Evolutionary conservation across 2,888 invertebrate species (phyloP).

Genomic region (Pelosia muscerda): DNA sequence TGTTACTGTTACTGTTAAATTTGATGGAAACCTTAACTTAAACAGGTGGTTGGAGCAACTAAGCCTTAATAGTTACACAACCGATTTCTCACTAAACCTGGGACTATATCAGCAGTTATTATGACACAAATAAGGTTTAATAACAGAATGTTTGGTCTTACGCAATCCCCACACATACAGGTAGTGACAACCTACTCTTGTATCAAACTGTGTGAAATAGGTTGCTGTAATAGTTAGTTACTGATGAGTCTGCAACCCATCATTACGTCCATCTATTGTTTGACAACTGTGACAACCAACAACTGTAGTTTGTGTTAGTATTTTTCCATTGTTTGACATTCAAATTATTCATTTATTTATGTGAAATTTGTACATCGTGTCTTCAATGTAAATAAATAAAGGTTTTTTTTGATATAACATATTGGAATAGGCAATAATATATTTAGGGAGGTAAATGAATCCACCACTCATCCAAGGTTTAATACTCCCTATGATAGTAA

Average conservation of each 20-base stretch:
- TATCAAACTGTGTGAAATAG: slow-evolving; percentile 22
- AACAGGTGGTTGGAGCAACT: too few relatives aligned
- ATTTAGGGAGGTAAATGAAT: too few relatives aligned
- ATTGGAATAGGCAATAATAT: too few relatives aligned
- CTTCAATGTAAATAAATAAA: background rate
- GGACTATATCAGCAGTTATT: background rate
- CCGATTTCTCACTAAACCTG: background rate
- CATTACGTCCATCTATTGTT: slow-evolving; percentile 17
- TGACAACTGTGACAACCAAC: slow-evolving; percentile 16
- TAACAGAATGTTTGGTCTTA: background rate
- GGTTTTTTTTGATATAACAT: too few relatives aligned
- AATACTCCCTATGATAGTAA: too few relatives aligned
- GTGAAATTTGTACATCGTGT: background rate
- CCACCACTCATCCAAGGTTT: too few relatives aligned
- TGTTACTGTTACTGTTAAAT: too few relatives aligned
- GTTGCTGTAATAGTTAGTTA: slow-evolving; percentile 10
- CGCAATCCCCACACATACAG: slow-evolving; percentile 5
- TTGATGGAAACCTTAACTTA: too few relatives aligned
- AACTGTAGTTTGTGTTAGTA: background rate
- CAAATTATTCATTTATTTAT: background rate
- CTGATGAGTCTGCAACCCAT: slow-evolving; percentile 11
- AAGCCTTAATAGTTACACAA: too few relatives aligned
- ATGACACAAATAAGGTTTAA: slow-evolving; percentile 5
- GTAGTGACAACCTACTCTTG: slow-evolving; percentile 3
- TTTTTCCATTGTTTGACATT: background rate